phyloP scores from a whole-genome alignment of 2,797 vertebrate genomes.

The Periophthalmus magnuspinnatus region DNA sequence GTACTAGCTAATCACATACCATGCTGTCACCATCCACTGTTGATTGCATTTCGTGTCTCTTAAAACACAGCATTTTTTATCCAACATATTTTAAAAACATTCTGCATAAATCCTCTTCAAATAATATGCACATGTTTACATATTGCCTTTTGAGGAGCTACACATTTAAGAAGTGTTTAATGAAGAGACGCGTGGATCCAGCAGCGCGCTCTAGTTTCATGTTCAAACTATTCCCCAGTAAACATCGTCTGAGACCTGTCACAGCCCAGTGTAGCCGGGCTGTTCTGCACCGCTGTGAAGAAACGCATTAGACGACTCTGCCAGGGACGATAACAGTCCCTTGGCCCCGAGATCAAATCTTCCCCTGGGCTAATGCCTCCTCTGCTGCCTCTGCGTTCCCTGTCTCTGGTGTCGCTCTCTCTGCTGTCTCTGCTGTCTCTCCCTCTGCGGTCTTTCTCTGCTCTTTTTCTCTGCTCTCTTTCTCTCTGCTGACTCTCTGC shows the following conservation, averaged over 20 bases:
- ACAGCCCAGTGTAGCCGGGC: background rate
- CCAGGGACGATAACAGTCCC: conserved; percentile 1
- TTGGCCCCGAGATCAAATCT: conserved; percentile 9
- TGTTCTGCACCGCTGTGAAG: conserved; percentile 1
- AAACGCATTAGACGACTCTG: conserved; percentile 1
- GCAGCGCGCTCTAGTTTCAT: background rate
- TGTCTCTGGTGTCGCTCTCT: too few relatives aligned
- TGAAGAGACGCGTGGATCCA: background rate
- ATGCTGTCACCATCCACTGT: too few relatives aligned
- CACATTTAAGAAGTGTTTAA: background rate
- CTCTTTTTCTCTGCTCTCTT: too few relatives aligned
- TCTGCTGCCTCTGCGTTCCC: background rate
- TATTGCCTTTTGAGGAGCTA: background rate
- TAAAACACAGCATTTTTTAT: too few relatives aligned
- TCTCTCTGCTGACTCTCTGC: background rate
- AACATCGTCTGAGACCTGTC: background rate
- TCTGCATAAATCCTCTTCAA: too few relatives aligned
- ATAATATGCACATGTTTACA: too few relatives aligned
- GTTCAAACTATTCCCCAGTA: conserved; percentile 2
- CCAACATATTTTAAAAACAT: too few relatives aligned
- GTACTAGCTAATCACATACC: too few relatives aligned
- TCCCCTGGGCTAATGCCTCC: background rate
- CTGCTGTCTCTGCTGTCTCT: too few relatives aligned
- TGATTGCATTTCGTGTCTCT: too few relatives aligned
- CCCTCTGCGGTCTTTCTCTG: too few relatives aligned